phyloP scores from a whole-genome alignment of 2,888 invertebrate genomes.

The Quadriops clusia region DNA sequence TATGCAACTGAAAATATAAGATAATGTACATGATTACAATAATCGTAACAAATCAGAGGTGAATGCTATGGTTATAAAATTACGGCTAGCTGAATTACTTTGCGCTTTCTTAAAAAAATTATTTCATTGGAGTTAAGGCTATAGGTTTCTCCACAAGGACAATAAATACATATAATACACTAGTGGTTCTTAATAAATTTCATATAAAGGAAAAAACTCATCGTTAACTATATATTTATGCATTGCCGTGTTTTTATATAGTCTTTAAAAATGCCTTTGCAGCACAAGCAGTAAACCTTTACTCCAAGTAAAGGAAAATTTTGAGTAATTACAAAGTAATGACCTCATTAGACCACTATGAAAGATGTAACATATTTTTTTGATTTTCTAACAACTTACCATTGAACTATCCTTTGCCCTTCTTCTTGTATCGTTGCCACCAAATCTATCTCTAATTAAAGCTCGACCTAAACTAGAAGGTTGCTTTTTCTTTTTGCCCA shows the following conservation, averaged over 20 bases:
- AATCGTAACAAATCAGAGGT: slow-evolving; percentile 7
- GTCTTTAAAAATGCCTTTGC: too few relatives aligned
- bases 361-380: neutral
- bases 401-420: slow-evolving; percentile 60
- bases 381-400: slow-evolving; percentile 44
- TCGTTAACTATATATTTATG: too few relatives aligned
- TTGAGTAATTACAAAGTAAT: too few relatives aligned
- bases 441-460: slow-evolving; percentile 65
- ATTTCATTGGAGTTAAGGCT: neutral
- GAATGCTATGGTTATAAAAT: slow-evolving; percentile 3
- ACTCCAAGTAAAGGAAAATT: too few relatives aligned
- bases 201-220: too few relatives aligned
- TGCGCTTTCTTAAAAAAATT: slow-evolving; percentile 1
- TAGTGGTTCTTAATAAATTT: too few relatives aligned
- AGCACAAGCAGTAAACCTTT: too few relatives aligned
- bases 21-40: slow-evolving; percentile 10
- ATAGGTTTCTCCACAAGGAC: too few relatives aligned
- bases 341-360: too few relatives aligned
- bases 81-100: too few relatives aligned
- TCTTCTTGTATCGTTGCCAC: slow-evolving; percentile 48
- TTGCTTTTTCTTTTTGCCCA: slow-evolving; percentile 65
- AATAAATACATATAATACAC: too few relatives aligned
- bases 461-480: slow-evolving; percentile 47
- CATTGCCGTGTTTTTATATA: too few relatives aligned
- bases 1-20: slow-evolving; percentile 52